Evolutionary conservation across 2,888 invertebrate species (phyloP).

Genomic region (Synergus itoensis): DNA sequence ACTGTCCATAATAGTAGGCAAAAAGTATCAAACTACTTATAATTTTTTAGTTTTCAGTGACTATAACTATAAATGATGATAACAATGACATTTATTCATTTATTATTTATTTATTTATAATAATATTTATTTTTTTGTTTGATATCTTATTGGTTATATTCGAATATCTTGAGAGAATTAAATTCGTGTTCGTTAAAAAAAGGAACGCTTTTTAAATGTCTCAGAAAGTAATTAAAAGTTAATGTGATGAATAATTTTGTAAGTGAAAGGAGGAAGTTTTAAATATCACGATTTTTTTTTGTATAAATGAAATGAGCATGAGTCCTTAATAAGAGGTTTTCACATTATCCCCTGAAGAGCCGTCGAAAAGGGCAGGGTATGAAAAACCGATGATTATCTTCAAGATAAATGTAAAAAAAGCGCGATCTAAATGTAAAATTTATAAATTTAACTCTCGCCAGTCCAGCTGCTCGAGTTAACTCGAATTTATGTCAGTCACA

Average conservation of each 20-base stretch:
- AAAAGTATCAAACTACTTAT: too few relatives aligned
- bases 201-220: not conserved
- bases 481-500: not conserved
- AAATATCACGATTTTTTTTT: not conserved
- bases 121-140: too few relatives aligned
- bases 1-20: too few relatives aligned
- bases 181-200: not conserved
- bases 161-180: not conserved
- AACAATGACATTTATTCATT: too few relatives aligned
- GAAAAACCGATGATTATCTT: slow-evolving; percentile 61
- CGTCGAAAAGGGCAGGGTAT: not conserved
- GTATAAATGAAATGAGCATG: not conserved
- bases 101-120: too few relatives aligned
- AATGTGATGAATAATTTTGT: not conserved
- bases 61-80: too few relatives aligned
- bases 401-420: slow-evolving; percentile 56
- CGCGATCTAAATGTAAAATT: slow-evolving; percentile 7
- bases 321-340: not conserved
- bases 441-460: not conserved
- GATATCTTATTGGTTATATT: not conserved
- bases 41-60: too few relatives aligned
- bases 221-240: not conserved
- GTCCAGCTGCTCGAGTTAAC: not conserved
- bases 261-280: not conserved
- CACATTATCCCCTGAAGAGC: not conserved